Percentiles rank a stretch among this genome's conserved stretches.
Conservation (phyloP, 2,888 invertebrate genomes). For the Volucella bombylans region DNA sequence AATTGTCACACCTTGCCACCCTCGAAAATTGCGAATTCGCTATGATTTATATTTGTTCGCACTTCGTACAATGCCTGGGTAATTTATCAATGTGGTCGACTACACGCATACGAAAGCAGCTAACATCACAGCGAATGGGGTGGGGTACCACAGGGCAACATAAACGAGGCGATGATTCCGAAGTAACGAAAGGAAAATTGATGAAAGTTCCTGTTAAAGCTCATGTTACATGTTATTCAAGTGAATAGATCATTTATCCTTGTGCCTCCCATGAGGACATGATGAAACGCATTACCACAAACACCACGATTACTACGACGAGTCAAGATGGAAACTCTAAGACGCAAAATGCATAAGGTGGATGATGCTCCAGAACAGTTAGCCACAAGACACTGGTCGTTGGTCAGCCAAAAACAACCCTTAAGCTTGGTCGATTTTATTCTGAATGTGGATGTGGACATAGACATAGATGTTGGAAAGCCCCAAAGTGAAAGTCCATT, state of each 20-base stretch:
- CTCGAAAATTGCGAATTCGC: conserved; percentile 71
- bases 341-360: conserved; percentile 67
- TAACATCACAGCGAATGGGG: conserved; percentile 48
- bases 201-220: conserved; percentile 71
- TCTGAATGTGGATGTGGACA: conserved; percentile 23
- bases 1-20: conserved; percentile 74
- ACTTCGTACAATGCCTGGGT: conserved; percentile 65
- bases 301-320: conserved; percentile 29
- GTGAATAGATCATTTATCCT: conserved; percentile 74
- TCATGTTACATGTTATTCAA: conserved; percentile 72
- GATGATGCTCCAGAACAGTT: conserved; percentile 43
- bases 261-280: conserved; percentile 67
- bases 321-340: conserved; percentile 41
- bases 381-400: conserved; percentile 67
- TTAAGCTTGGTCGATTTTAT: conserved; percentile 45
- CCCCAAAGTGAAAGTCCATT: conserved; percentile 74
- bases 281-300: conserved; percentile 68
- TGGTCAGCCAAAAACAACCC: conserved; percentile 71
- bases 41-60: conserved; percentile 72
- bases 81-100: conserved; percentile 71
- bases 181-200: conserved; percentile 71
- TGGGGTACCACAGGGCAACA: conserved; percentile 60
- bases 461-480: conserved; percentile 39
- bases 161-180: conserved; percentile 17
- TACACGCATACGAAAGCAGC: conserved; percentile 62